Percentiles rank a stretch among this genome's conserved stretches.
phyloP scores from a whole-genome alignment of 1,140 invertebrate genomes.

The Microplitis mediator region DNA sequence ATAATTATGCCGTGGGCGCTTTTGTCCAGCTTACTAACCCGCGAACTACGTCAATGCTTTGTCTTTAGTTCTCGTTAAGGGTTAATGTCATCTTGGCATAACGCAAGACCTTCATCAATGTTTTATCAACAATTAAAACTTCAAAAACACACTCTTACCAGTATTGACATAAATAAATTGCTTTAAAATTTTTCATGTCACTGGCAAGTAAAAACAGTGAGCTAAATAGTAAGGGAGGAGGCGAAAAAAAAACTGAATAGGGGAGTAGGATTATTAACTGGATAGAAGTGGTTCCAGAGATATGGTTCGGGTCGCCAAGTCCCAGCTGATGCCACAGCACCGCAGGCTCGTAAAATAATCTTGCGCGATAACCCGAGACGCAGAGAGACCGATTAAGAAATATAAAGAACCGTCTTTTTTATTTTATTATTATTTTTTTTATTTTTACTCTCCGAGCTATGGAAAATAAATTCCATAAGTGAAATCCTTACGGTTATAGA shows the following conservation, averaged over 20 bases:
- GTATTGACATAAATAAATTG: too few relatives aligned
- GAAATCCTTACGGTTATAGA: too few relatives aligned
- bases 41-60: constrained; percentile 2
- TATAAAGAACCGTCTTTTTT: neutral
- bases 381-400: constrained; percentile 21
- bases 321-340: constrained; percentile 50
- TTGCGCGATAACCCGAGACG: constrained; percentile 30
- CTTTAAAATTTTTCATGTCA: neutral
- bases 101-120: neutral
- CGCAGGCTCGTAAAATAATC: constrained; percentile 50
- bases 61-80: neutral
- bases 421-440: too few relatives aligned
- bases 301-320: constrained; percentile 25
- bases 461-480: too few relatives aligned
- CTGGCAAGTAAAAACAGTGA: neutral
- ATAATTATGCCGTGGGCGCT: constrained; percentile 5
- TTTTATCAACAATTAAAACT: too few relatives aligned
- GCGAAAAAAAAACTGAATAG: neutral
- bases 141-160: too few relatives aligned
- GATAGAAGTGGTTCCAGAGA: constrained; percentile 28
- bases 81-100: neutral
- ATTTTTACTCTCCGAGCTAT: too few relatives aligned
- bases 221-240: neutral
- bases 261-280: neutral
- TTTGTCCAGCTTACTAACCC: constrained; percentile 7